phyloP scores from a whole-genome alignment of 1,140 invertebrate genomes.

The Drosophila quadrilineata region DNA sequence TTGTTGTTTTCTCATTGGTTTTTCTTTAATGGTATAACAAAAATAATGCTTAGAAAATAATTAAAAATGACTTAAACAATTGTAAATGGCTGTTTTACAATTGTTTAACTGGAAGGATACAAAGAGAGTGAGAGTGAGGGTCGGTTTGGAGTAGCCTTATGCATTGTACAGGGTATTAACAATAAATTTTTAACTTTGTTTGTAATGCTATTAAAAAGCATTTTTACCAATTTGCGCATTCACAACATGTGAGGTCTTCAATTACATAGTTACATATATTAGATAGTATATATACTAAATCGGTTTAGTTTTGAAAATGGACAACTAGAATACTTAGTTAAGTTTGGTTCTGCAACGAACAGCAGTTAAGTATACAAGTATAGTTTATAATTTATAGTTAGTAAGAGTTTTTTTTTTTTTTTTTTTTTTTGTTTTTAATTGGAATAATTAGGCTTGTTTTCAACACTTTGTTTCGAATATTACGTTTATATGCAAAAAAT shows the following conservation, averaged over 20 bases:
- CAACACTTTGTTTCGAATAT: too few relatives aligned
- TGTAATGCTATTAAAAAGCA: constrained; percentile 57
- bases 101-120: constrained; percentile 27
- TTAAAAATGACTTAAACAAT: constrained; percentile 31
- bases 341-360: constrained; percentile 34
- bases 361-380: constrained; percentile 29
- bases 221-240: constrained; percentile 65
- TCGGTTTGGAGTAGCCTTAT: not conserved
- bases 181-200: constrained; percentile 6
- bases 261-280: too few relatives aligned
- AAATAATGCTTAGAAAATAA: constrained; percentile 45
- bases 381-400: not conserved
- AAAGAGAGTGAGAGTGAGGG: too few relatives aligned
- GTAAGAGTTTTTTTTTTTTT: too few relatives aligned
- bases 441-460: constrained; percentile 39
- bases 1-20: constrained; percentile 10
- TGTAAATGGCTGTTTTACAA: constrained; percentile 68
- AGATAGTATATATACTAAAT: constrained; percentile 68
- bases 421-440: too few relatives aligned
- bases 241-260: too few relatives aligned
- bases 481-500: constrained; percentile 18
- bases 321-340: constrained; percentile 44
- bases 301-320: constrained; percentile 5
- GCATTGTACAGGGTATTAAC: constrained; percentile 57
- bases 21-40: constrained; percentile 53